phyloP scores from a whole-genome alignment of 2,113 vertebrate species.

The Rhagologus leucostigma region DNA sequence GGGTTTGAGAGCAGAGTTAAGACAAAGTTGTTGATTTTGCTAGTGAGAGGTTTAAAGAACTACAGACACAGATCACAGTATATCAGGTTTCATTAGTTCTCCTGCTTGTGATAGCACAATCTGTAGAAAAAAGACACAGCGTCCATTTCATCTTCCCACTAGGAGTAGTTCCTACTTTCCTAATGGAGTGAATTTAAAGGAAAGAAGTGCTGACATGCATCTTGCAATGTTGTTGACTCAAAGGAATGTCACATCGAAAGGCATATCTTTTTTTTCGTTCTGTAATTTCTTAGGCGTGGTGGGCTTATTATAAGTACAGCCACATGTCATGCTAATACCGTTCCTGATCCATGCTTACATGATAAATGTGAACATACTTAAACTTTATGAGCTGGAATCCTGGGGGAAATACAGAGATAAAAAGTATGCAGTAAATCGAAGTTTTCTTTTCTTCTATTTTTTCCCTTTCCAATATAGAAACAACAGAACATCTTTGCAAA shows the following conservation, averaged over 20 bases:
- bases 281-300: neutral
- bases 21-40: neutral
- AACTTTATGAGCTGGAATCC: neutral
- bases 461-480: neutral
- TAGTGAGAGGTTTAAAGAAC: neutral
- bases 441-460: neutral
- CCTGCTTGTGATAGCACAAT: neutral
- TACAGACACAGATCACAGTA: neutral
- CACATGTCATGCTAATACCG: neutral
- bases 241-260: neutral
- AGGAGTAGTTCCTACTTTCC: neutral
- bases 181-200: neutral
- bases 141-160: neutral
- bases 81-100: neutral
- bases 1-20: neutral
- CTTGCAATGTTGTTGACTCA: neutral
- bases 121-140: neutral
- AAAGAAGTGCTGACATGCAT: neutral
- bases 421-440: neutral
- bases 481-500: neutral
- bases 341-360: neutral
- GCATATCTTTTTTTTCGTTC: neutral
- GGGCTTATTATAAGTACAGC: neutral
- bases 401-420: neutral
- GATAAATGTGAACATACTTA: neutral